Conservation (phyloP, 1,140 invertebrate genomes). For the Archegozetes longisetosus region DNA sequence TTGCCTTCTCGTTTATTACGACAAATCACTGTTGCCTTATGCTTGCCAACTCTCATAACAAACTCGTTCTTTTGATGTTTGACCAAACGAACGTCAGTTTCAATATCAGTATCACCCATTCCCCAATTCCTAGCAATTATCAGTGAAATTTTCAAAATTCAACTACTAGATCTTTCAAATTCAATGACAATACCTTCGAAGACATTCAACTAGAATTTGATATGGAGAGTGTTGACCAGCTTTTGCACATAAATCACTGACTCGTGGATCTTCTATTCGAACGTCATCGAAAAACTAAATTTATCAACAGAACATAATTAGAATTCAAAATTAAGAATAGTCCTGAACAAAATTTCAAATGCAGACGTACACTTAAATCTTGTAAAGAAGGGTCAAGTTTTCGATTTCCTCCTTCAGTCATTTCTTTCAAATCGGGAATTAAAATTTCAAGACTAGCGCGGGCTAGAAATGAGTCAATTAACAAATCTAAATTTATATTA, state of each 20-base stretch:
- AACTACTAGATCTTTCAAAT: slow-evolving; percentile 8
- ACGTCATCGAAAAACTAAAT: slow-evolving; percentile 72
- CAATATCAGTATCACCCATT: slow-evolving; percentile 67
- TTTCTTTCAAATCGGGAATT: slow-evolving; percentile 78
- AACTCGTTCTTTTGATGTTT: slow-evolving; percentile 88
- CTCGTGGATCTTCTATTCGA: slow-evolving; percentile 75
- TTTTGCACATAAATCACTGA: slow-evolving; percentile 82
- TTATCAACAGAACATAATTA: background rate
- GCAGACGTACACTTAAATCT: slow-evolving; percentile 37
- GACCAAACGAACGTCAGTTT: slow-evolving; percentile 68
- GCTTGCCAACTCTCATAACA: slow-evolving; percentile 83
- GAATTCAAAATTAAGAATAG: slow-evolving; percentile 10
- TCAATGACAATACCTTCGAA: slow-evolving; percentile 61
- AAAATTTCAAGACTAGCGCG: slow-evolving; percentile 74
- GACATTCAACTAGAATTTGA: slow-evolving; percentile 74
- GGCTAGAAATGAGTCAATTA: background rate
- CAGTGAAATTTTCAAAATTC: slow-evolving; percentile 11
- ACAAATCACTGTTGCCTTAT: slow-evolving; percentile 48
- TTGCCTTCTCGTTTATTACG: slow-evolving; percentile 96
- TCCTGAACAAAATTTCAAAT: background rate
- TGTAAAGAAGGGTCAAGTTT: slow-evolving; percentile 26
- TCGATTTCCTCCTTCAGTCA: slow-evolving; percentile 22
- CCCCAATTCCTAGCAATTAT: slow-evolving; percentile 55
- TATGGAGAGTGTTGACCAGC: slow-evolving; percentile 88
- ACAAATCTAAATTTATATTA: slow-evolving; percentile 1